Percentiles rank a stretch among this genome's conserved stretches.
These are phyloP conservation scores for Serranus cabrilla DNA, from an alignment of 2,797 vertebrate species.

Conservation along the genomic window DNA sequence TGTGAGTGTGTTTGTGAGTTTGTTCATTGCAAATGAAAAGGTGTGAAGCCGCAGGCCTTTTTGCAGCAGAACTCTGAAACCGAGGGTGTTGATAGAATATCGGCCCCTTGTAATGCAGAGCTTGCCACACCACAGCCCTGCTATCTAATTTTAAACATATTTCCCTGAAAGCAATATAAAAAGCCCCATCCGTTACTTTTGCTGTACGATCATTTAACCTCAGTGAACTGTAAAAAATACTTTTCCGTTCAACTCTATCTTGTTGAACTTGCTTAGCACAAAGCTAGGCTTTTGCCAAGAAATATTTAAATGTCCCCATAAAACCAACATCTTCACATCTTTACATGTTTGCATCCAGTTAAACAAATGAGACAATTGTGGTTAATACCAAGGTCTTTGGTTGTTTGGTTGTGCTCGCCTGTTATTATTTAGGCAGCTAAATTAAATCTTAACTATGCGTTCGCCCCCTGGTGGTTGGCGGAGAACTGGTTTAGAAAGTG, in stretches of 20 bases:
- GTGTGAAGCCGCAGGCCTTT: conserved; percentile 78
- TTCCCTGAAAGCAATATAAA: conserved; percentile 26
- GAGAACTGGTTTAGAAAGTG: too few species aligned
- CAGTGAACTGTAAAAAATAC: too few species aligned
- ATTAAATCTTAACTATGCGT: too few species aligned
- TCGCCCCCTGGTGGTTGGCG: too few species aligned
- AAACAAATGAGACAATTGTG: too few species aligned
- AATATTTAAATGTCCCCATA: too few species aligned
- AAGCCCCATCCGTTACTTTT: neutral
- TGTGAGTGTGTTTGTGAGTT: conserved; percentile 24
- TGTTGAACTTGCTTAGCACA: neutral
- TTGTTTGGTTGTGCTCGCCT: too few species aligned
- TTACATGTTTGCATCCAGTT: too few species aligned
- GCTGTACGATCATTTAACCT: neutral
- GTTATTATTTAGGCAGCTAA: too few species aligned
- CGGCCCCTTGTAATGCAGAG: conserved; percentile 13
- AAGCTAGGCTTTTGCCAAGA: too few species aligned
- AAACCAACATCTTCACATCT: too few species aligned
- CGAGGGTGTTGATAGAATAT: conserved; percentile 38
- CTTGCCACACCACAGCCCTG: conserved; percentile 28
- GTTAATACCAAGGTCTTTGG: too few species aligned
- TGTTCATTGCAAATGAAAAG: conserved; percentile 50
- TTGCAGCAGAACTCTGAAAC: conserved; percentile 40
- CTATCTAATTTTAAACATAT: conserved; percentile 39
- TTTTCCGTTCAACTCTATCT: neutral